These are phyloP conservation scores for Mnemiopsis leidyi DNA, from an alignment of 37 sponge, comb jelly and placozoan species.

Conservation along the genomic window DNA sequence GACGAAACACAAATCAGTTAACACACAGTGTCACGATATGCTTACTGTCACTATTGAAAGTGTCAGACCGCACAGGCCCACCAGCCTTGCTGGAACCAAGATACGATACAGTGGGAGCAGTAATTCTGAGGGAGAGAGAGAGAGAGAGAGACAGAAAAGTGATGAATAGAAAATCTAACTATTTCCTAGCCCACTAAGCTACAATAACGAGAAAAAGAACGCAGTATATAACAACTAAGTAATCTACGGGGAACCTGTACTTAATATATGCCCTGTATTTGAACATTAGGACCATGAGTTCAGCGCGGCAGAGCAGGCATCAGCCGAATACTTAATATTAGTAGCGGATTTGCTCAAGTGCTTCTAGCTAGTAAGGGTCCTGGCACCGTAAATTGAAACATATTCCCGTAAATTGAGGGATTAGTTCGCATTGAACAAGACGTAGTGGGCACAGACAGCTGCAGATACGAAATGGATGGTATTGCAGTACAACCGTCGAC, in stretches of 20 bases:
- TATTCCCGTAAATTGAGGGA: background rate
- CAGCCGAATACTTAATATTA: background rate
- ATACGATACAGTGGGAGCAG: background rate
- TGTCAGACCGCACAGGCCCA: background rate
- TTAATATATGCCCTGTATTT: background rate
- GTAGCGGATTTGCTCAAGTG: background rate
- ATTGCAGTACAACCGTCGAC: background rate
- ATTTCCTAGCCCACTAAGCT: background rate
- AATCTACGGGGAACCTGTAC: background rate
- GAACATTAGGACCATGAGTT: background rate
- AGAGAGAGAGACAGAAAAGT: slow-evolving; percentile 11
- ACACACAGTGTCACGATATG: background rate
- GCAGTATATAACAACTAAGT: background rate
- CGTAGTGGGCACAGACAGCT: background rate
- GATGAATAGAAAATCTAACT: background rate
- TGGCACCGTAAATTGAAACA: background rate
- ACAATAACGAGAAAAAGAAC: background rate
- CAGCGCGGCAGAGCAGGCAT: background rate
- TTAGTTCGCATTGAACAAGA: background rate
- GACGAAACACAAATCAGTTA: background rate
- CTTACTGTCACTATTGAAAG: background rate
- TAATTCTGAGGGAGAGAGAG: slow-evolving; percentile 43
- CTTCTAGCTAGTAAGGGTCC: background rate
- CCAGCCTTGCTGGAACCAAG: background rate
- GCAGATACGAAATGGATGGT: background rate